These are phyloP conservation scores for Pangasius larnaudii DNA, from an alignment of 2,797 vertebrate genomes.

Conservation along the genomic window DNA sequence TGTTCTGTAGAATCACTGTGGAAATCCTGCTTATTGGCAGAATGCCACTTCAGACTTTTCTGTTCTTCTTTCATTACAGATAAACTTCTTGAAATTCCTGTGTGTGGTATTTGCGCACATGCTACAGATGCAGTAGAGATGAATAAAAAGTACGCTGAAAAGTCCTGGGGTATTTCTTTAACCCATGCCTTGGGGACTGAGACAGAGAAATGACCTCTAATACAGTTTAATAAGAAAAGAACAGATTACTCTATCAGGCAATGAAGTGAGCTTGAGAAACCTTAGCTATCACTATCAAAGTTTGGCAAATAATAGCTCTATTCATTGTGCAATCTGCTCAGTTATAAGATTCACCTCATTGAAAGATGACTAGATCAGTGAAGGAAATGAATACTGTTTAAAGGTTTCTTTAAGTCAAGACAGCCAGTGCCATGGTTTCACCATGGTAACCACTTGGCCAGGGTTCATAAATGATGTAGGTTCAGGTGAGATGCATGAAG, in stretches of 20 bases:
- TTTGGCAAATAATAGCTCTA: conserved; percentile 3
- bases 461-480: conserved; percentile 79
- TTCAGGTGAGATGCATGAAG: conserved; percentile 76
- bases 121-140: background rate
- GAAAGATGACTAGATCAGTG: background rate
- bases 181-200: background rate
- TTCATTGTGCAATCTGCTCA: background rate
- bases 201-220: background rate
- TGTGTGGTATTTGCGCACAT: background rate
- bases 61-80: background rate
- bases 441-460: conserved; percentile 76
- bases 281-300: background rate
- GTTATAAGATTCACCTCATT: background rate
- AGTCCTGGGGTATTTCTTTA: background rate
- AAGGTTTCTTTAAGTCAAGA: conserved; percentile 34
- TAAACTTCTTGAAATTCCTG: background rate
- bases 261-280: conserved; percentile 6
- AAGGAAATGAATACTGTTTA: conserved; percentile 20
- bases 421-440: conserved; percentile 53
- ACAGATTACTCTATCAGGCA: background rate
- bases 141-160: background rate
- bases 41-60: background rate
- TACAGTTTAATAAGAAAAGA: background rate
- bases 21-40: background rate
- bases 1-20: background rate